Conservation (phyloP, 1,140 invertebrate species). For the Pseudomyrmex cubaensis region DNA sequence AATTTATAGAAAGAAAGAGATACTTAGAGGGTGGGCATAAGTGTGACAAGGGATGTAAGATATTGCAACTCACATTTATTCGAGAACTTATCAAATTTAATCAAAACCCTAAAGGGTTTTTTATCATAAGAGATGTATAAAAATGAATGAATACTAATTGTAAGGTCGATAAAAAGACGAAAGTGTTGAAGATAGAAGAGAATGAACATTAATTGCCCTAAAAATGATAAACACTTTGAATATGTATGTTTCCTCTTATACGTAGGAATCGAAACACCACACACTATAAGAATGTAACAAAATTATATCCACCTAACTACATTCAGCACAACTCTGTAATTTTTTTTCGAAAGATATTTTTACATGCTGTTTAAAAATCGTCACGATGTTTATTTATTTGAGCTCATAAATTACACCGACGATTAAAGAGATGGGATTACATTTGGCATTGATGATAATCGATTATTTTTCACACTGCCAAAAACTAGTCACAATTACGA, state of each 20-base stretch:
- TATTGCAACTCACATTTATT: slow-evolving; percentile 63
- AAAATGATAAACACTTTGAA: slow-evolving; percentile 76
- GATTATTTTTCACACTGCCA: background rate
- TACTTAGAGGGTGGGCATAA: slow-evolving; percentile 82
- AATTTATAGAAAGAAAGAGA: slow-evolving; percentile 67
- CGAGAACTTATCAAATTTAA: slow-evolving; percentile 48
- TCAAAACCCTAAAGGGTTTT: slow-evolving; percentile 21
- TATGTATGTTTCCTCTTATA: slow-evolving; percentile 85
- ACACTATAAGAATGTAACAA: slow-evolving; percentile 71
- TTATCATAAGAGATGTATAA: slow-evolving; percentile 40
- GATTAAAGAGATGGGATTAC: too few species aligned
- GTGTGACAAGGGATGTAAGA: slow-evolving; percentile 85
- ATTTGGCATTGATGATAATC: background rate
- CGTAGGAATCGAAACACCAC: slow-evolving; percentile 61
- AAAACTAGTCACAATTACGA: background rate
- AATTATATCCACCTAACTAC: slow-evolving; percentile 78
- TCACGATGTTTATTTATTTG: slow-evolving; percentile 11
- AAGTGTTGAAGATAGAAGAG: slow-evolving; percentile 60
- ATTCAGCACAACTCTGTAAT: slow-evolving; percentile 74
- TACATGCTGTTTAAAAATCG: slow-evolving; percentile 2
- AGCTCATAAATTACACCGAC: too few species aligned
- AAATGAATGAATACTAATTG: slow-evolving; percentile 48
- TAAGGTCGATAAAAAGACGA: slow-evolving; percentile 9
- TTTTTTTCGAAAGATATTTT: slow-evolving; percentile 10
- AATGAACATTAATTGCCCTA: slow-evolving; percentile 41